Base-by-base conservation (phyloP, 2,113 vertebrate species). In the Choloepus hoffmanni region DNA sequence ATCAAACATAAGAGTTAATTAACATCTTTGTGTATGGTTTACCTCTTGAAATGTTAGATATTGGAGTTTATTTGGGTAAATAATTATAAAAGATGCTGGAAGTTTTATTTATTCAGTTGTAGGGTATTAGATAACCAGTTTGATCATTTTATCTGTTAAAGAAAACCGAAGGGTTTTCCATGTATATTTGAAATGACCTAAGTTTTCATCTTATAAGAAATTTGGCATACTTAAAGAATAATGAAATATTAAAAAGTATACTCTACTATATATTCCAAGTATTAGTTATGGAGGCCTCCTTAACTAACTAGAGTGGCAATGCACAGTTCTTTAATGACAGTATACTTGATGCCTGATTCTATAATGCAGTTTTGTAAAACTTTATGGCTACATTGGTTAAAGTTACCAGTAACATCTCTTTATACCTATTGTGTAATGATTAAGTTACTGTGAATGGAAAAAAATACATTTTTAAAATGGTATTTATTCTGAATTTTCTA, bases 1-100 rank as follows among this genome's bases (percentile, higher is more conserved):
- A 78, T 90, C 93, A 88, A 93, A 84, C 55, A 33, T 65, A 45
- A n/a, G 70, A 95, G 78, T 97, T 90, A 97, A 84, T 89, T 92
- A 96, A 89, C 78, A 87, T 77, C 72, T 85, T 60, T 79, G 63
- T 96, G 62, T 96, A 45, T 74, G 62, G 94, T 95, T 87, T 95
- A 45, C 88, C 79, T 94, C 85, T 93, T 68, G 55, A 90, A 90
- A 60, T 81, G 23, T 63, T 87, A 58, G 8, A 30, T 95, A 33
- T 33, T n/a, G 45, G 55, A 92, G 85, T 95, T 90, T 89, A 55
- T 94, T 96, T 92, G 16, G 28, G 78, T 90, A 92, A 77, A 84
- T 95, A 81, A 89, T 60, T 79, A 85, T 79, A 85, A 96, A 91
- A 96, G 62, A 89, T 96, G 45, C 92, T 60, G 63, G 63, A 13